These are phyloP conservation scores for Pelagia noctiluca DNA, from an alignment of 30 jellyfish, hydroid and myxozoan species.

Conservation along the genomic window DNA sequence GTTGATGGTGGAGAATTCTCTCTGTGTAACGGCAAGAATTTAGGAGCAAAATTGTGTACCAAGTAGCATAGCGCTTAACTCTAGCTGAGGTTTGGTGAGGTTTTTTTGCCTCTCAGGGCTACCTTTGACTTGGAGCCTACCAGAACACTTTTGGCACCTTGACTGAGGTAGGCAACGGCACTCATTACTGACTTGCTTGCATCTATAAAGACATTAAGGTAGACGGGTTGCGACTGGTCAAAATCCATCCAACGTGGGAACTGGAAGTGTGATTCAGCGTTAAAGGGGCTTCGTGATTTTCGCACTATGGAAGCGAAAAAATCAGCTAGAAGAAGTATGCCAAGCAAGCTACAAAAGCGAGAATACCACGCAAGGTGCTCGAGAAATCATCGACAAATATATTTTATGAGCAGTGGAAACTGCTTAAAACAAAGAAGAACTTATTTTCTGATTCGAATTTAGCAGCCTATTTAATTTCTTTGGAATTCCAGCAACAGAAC, in stretches of 20 bases:
- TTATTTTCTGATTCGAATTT: too few species aligned
- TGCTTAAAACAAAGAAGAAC: too few species aligned
- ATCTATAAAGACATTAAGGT: conserved; percentile 22
- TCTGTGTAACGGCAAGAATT: neutral
- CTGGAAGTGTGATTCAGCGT: conserved; percentile 21
- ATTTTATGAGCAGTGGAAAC: too few species aligned
- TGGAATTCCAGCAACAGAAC: too few species aligned
- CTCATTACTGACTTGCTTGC: conserved; percentile 32
- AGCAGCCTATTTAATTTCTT: too few species aligned
- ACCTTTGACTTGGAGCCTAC: conserved; percentile 27
- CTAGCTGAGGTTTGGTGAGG: conserved; percentile 28
- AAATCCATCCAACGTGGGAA: conserved; percentile 44
- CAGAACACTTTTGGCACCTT: conserved; percentile 17
- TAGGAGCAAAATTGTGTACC: conserved; percentile 37
- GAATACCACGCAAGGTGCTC: too few species aligned
- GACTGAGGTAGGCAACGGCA: conserved; percentile 40
- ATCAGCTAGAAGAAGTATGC: too few species aligned
- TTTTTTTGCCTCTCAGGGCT: conserved; percentile 26
- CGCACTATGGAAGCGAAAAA: too few species aligned
- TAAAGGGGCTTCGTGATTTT: too few species aligned
- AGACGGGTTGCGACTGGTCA: conserved; percentile 8
- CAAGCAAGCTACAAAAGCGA: too few species aligned
- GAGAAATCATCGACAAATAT: too few species aligned
- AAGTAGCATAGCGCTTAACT: conserved; percentile 34
- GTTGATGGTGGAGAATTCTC: conserved; percentile 1